Evolutionary conservation across 2,888 invertebrate species (phyloP).

Genomic region (Clanis bilineata): DNA sequence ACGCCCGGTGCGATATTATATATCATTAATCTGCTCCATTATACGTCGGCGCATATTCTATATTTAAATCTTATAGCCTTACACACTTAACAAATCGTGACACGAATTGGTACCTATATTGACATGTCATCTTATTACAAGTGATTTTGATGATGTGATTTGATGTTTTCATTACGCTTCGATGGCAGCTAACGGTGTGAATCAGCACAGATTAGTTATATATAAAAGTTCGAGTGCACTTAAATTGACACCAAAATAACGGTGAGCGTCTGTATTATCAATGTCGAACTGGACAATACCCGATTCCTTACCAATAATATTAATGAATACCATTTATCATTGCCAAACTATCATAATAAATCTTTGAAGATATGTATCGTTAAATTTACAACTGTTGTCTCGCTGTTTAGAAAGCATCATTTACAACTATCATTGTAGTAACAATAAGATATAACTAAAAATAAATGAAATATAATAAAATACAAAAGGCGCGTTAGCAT

Average conservation of each 20-base stretch:
- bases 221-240: conserved; percentile 33
- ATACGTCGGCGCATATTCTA: not conserved
- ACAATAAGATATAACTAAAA: not conserved
- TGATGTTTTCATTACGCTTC: conserved; percentile 19
- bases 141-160: not conserved
- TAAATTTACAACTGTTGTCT: not conserved
- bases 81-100: not conserved
- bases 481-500: not conserved
- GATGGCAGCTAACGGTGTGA: conserved; percentile 31
- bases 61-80: too few species aligned
- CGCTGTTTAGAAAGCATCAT: conserved; percentile 4
- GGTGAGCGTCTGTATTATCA: conserved; percentile 34
- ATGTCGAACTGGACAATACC: conserved; percentile 37
- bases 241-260: conserved; percentile 36
- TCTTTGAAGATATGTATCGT: not conserved
- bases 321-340: conserved; percentile 32
- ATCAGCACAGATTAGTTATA: conserved; percentile 18
- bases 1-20: conserved; percentile 21
- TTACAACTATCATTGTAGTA: not conserved
- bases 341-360: conserved; percentile 18
- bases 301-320: conserved; percentile 29
- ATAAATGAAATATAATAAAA: not conserved
- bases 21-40: conserved; percentile 17
- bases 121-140: not conserved
- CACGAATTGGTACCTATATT: not conserved